phyloP scores from a whole-genome alignment of 2,888 invertebrate species.

The Ornithoptera priamus region DNA sequence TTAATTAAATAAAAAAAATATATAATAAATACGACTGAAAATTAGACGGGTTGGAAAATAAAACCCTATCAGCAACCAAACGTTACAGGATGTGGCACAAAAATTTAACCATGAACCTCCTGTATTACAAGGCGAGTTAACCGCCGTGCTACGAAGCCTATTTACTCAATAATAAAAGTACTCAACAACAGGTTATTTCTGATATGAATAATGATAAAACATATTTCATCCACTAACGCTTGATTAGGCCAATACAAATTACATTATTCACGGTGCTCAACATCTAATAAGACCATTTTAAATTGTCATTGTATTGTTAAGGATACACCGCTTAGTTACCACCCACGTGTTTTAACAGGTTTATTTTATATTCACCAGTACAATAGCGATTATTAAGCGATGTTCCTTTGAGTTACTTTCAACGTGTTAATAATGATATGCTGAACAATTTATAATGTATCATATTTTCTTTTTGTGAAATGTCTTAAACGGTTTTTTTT shows the following conservation, averaged over 20 bases:
- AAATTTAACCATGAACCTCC: too few relatives aligned
- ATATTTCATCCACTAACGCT: slow-evolving; percentile 28
- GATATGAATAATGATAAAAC: slow-evolving; percentile 27
- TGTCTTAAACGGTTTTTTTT: background rate
- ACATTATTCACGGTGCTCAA: slow-evolving; percentile 44
- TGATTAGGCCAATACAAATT: slow-evolving; percentile 44
- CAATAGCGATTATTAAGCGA: slow-evolving; percentile 22
- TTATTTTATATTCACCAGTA: slow-evolving; percentile 30
- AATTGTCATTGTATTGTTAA: slow-evolving; percentile 32
- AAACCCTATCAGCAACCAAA: too few relatives aligned
- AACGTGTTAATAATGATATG: slow-evolving; percentile 24
- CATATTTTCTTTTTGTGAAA: background rate
- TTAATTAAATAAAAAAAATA: too few relatives aligned
- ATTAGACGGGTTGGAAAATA: too few relatives aligned
- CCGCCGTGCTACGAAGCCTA: too few relatives aligned
- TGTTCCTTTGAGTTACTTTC: slow-evolving; percentile 6
- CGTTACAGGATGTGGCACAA: too few relatives aligned
- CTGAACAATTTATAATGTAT: background rate
- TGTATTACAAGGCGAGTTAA: too few relatives aligned
- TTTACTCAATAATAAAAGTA: background rate
- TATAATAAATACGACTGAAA: too few relatives aligned
- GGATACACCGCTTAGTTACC: slow-evolving; percentile 31
- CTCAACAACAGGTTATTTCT: background rate
- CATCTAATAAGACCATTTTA: slow-evolving; percentile 46
- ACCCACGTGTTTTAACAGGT: slow-evolving; percentile 30